Conservation (phyloP, 1,140 invertebrate species). For the Drosophila nigrodunni region DNA sequence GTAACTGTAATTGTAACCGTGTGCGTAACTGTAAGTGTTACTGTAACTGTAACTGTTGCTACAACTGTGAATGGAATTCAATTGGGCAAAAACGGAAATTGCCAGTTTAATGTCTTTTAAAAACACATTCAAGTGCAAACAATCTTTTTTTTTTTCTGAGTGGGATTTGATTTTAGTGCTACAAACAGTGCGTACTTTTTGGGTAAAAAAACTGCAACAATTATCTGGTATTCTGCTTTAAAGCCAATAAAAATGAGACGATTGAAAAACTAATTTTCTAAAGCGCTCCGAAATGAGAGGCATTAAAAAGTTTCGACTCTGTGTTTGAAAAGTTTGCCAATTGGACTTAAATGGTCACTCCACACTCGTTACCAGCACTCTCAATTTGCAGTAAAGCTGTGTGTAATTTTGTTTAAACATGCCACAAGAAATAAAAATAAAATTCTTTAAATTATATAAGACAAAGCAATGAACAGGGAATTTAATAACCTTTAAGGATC, state of each 20-base stretch:
- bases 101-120: conserved; percentile 30
- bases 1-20: conserved; percentile 20
- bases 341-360: conserved; percentile 18
- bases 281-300: conserved; percentile 16
- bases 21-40: conserved; percentile 12
- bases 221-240: conserved; percentile 32
- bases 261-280: conserved; percentile 41
- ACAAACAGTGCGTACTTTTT: neutral
- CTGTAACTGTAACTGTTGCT: conserved; percentile 9
- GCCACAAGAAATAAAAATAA: conserved; percentile 15
- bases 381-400: conserved; percentile 29
- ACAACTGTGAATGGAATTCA: conserved; percentile 31
- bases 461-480: neutral
- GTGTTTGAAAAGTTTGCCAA: conserved; percentile 15
- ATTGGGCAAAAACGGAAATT: conserved; percentile 43
- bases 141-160: neutral
- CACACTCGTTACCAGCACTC: neutral
- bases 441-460: conserved; percentile 21
- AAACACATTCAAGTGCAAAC: neutral
- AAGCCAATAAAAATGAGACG: neutral
- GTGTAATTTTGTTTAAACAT: neutral
- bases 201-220: conserved; percentile 28
- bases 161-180: conserved; percentile 8
- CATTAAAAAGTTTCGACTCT: conserved; percentile 36
- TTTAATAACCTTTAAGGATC: conserved; percentile 2